Conservation (phyloP, 2,113 vertebrate genomes). For the Corythoichthys intestinalis region DNA sequence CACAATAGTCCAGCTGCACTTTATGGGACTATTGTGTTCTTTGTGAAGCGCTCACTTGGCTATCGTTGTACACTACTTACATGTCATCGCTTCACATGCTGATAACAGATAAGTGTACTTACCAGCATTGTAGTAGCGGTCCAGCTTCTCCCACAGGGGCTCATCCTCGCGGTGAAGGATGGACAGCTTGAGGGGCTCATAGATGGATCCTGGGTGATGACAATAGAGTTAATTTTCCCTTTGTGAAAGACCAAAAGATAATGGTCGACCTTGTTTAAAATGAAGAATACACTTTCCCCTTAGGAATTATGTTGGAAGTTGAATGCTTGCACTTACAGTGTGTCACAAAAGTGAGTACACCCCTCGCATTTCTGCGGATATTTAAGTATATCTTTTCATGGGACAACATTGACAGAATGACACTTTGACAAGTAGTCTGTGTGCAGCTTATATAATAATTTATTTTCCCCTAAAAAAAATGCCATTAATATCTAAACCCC, state of each 20-base stretch:
- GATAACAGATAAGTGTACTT: constrained; percentile 43
- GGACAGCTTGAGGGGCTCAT: constrained; percentile 90
- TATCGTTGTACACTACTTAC: neutral
- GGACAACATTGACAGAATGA: too few species aligned
- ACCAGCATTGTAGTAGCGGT: constrained; percentile 90
- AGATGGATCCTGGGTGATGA: constrained; percentile 84
- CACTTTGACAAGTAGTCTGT: too few species aligned
- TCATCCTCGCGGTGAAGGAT: constrained; percentile 76
- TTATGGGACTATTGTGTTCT: neutral
- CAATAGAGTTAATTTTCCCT: constrained; percentile 12
- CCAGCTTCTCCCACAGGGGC: constrained; percentile 89
- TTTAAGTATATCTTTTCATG: too few species aligned
- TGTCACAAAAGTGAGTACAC: too few species aligned
- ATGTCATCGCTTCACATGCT: neutral
- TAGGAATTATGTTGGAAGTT: neutral
- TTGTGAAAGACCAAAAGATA: neutral
- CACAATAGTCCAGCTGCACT: neutral
- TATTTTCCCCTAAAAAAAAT: too few species aligned
- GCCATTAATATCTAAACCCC: too few species aligned
- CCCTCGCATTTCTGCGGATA: too few species aligned
- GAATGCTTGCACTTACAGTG: neutral
- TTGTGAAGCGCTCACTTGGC: neutral
- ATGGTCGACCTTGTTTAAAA: neutral
- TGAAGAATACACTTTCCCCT: neutral
- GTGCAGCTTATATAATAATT: too few species aligned